Base-by-base conservation (phyloP, 2,797 vertebrate species). In the Schizothorax lantsangensis region DNA sequence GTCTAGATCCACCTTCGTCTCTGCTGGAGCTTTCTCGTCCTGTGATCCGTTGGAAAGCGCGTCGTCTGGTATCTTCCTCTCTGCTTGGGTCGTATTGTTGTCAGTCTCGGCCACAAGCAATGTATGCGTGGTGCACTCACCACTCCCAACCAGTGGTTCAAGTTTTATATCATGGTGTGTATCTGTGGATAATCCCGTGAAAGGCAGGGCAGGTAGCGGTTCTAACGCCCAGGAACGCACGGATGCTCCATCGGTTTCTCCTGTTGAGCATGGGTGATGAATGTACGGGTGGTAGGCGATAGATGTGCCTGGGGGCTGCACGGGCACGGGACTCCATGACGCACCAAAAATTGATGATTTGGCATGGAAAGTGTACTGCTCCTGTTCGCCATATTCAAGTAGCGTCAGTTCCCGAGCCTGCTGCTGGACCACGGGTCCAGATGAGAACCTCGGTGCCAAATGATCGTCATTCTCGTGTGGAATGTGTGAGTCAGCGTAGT, bases 161-260 rank as follows among this genome's bases (percentile, higher is more conserved):
- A 97, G 97, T 95, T 99, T 99, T 91, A 99, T 97, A 93, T 97
- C 97, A 87, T 98, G 98, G 90, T 97, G 97, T 95, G 97, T 95
- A 93, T 96, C 92, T 91, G 97, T 96, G 86, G 97, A 95, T 94
- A 99, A 96, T 96, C 97, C 98, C 89, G 97, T 95, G 94, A 98
- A 96, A 91, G 98, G 97, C 93, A 99, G 92, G 89, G 97, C 97
- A 84, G 97, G 95, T 88, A 98, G 92, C 83, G 97, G 96, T 91
- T 99, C 98, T 92, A 99, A 93, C 91, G 97, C 95, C 98, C 98
- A 99, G 92, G 97, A 97, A 91, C 98, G 97, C 95, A 97, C 95
- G 94, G 98, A 98, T 96, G 97, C 96, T 94, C 97, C 97, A 94
- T 99, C 97, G 89, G 96, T 93, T 91, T 98, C 97, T 88, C 96